These are phyloP conservation scores for Diogma glabrata DNA, from an alignment of 2,888 invertebrate genomes.

Conservation along the genomic window DNA sequence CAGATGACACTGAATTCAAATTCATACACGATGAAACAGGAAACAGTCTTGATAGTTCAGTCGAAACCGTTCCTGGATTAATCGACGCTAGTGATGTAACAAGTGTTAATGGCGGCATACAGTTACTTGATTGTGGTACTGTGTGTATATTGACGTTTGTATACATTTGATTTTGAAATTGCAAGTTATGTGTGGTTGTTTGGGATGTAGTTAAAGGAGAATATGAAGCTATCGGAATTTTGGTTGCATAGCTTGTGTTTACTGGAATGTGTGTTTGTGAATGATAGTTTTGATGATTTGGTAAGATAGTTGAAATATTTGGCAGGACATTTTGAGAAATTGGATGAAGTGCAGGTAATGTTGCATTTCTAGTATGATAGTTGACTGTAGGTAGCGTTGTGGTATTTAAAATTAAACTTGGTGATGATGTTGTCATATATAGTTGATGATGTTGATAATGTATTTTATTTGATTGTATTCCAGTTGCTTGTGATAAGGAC, in stretches of 20 bases:
- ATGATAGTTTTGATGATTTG: constrained; percentile 15
- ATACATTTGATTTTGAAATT: background rate
- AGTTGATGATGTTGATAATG: constrained; percentile 21
- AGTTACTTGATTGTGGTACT: constrained; percentile 3
- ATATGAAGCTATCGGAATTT: background rate
- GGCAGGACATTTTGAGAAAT: constrained; percentile 22
- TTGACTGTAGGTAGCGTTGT: constrained; percentile 33
- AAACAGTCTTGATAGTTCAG: constrained; percentile 2
- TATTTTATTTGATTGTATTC: background rate
- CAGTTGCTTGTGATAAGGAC: constrained; percentile 3
- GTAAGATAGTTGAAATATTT: constrained; percentile 17
- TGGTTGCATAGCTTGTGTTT: background rate
- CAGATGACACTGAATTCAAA: background rate
- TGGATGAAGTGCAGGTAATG: constrained; percentile 32
- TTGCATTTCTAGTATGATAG: constrained; percentile 15
- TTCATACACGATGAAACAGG: background rate
- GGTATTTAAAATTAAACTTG: constrained; percentile 31
- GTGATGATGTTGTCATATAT: constrained; percentile 35
- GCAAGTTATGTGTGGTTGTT: background rate
- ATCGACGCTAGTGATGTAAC: constrained; percentile 6
- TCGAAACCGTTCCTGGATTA: background rate
- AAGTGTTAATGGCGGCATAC: constrained; percentile 4
- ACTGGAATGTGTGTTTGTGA: constrained; percentile 7
- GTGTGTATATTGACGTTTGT: constrained; percentile 2
- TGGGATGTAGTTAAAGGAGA: background rate